Conservation (phyloP, 2,797 vertebrate species). For the Xenentodon cancila region DNA sequence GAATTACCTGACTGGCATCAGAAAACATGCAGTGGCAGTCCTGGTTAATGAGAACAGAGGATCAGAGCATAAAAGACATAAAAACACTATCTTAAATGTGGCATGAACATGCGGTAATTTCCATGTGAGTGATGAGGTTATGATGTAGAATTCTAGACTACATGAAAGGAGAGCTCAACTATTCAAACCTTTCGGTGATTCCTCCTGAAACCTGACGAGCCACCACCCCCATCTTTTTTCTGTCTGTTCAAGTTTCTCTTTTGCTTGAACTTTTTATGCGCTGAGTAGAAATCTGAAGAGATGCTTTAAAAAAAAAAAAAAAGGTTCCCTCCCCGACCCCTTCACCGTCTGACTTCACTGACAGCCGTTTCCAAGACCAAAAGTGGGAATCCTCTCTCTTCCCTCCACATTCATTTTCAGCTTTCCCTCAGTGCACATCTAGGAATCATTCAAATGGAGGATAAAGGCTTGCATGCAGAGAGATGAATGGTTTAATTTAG, state of each 20-base stretch:
- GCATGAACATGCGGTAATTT: constrained; percentile 45
- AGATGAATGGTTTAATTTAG: constrained; percentile 80
- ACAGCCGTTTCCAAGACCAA: constrained; percentile 46
- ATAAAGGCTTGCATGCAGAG: constrained; percentile 54
- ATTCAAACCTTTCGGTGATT: constrained; percentile 56
- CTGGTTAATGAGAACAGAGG: constrained; percentile 27
- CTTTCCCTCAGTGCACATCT: constrained; percentile 42
- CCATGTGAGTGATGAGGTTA: constrained; percentile 31
- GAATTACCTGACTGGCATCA: constrained; percentile 14
- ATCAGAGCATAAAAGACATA: constrained; percentile 21
- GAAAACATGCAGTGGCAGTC: neutral
- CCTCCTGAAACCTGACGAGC: constrained; percentile 45
- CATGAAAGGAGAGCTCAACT: constrained; percentile 46
- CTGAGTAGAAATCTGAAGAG: constrained; percentile 48
- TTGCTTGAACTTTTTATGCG: constrained; percentile 52
- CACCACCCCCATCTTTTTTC: constrained; percentile 40
- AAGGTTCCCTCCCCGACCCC: constrained; percentile 28
- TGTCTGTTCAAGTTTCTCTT: constrained; percentile 39
- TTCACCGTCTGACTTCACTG: constrained; percentile 16
- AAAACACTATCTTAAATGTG: constrained; percentile 31
- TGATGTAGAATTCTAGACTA: constrained; percentile 19
- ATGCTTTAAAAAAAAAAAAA: constrained; percentile 42
- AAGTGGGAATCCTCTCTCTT: constrained; percentile 71
- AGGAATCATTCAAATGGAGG: constrained; percentile 59
- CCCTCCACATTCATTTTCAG: constrained; percentile 45